Percentiles rank a stretch among this genome's conserved stretches.
Evolutionary conservation across 2,113 vertebrate genomes (phyloP).

Genomic region (cattle (Bos taurus)): DNA sequence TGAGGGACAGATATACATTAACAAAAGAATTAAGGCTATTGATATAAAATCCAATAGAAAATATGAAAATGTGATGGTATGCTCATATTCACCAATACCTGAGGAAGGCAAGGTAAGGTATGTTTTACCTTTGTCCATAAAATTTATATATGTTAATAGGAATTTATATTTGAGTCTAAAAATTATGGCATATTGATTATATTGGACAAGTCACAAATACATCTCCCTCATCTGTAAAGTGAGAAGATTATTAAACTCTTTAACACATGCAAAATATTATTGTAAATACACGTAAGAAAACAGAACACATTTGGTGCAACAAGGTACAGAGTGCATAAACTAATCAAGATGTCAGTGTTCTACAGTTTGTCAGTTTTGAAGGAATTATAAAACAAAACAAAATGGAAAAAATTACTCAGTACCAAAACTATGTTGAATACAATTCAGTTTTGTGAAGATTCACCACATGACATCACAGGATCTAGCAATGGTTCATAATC

Average conservation of each 20-base stretch:
- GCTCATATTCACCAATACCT: neutral
- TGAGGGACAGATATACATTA: neutral
- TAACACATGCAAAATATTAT: neutral
- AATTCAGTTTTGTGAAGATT: neutral
- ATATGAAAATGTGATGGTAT: neutral
- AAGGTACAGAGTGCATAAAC: neutral
- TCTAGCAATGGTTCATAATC: neutral
- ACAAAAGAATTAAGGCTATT: neutral
- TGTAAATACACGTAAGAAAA: neutral
- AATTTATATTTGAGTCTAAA: neutral
- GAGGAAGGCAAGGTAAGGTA: neutral
- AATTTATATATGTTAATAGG: neutral
- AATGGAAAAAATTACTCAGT: neutral
- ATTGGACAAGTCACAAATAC: neutral
- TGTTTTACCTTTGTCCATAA: neutral
- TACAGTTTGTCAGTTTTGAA: neutral
- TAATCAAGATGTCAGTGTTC: neutral
- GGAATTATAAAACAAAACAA: neutral
- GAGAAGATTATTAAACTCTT: neutral
- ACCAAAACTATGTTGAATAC: neutral
- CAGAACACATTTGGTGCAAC: neutral
- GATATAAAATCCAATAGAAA: neutral
- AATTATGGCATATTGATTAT: neutral
- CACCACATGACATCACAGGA: neutral
- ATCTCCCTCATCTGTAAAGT: neutral